Conservation (phyloP, 2,113 vertebrate species). For the Oenanthe melanoleuca region DNA sequence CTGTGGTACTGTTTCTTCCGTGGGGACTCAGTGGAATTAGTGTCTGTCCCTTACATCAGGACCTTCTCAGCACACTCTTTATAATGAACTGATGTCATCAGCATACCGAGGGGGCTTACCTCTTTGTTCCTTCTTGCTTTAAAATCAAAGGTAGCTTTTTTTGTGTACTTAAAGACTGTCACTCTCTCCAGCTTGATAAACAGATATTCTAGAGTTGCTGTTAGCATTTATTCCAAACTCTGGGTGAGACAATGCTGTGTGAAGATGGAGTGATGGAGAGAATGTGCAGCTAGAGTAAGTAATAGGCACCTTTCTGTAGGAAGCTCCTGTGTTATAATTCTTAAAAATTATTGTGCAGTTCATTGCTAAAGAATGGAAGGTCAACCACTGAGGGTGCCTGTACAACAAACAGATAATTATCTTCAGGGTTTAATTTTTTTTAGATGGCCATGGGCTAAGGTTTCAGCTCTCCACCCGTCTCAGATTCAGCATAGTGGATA, state of each 20-base stretch:
- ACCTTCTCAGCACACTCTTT: slow-evolving; percentile 22
- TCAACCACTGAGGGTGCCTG: neutral
- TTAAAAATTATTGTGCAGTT: slow-evolving; percentile 14
- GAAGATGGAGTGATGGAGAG: neutral
- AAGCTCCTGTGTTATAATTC: neutral
- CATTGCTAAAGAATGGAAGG: slow-evolving; percentile 12
- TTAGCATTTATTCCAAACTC: neutral
- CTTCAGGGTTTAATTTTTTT: neutral
- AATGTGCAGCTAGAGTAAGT: neutral
- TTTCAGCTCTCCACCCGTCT: slow-evolving; percentile 30
- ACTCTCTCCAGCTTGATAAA: slow-evolving; percentile 11
- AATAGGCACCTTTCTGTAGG: neutral
- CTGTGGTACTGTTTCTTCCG: slow-evolving; percentile 59
- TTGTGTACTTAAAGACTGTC: neutral
- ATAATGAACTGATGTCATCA: slow-evolving; percentile 25
- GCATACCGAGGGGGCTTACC: neutral
- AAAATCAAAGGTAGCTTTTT: slow-evolving; percentile 23
- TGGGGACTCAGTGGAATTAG: slow-evolving; percentile 18
- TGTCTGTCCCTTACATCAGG: slow-evolving; percentile 14
- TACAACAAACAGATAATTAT: neutral
- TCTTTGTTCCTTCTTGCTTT: slow-evolving; percentile 21
- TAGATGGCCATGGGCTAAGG: neutral
- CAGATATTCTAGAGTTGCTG: neutral
- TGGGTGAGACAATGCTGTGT: neutral
- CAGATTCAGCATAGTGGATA: slow-evolving; percentile 1